A percentile compares a stretch with the other conserved stretches of the same genome.
These are phyloP conservation scores for Todiramphus chloris DNA, from an alignment of 2,113 vertebrate species.

Conservation along the genomic window DNA sequence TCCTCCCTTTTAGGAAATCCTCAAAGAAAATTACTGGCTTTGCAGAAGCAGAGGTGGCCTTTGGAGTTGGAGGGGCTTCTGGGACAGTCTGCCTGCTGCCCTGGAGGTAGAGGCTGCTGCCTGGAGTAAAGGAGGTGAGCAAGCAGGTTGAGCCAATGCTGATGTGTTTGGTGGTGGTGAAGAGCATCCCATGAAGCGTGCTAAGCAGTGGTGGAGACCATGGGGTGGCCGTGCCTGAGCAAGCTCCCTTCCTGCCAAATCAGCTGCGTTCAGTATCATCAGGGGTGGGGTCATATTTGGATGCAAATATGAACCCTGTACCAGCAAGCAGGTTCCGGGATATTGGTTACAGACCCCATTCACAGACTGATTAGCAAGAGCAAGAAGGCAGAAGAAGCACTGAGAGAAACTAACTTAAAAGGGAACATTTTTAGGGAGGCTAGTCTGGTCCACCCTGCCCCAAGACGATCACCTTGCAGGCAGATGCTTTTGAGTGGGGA, in stretches of 20 bases:
- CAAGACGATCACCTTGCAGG: neutral
- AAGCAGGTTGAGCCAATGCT: neutral
- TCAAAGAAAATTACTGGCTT: neutral
- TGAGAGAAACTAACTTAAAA: neutral
- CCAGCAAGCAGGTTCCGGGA: neutral
- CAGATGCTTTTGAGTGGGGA: neutral
- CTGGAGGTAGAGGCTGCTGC: neutral
- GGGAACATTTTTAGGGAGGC: neutral
- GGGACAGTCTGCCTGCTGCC: neutral
- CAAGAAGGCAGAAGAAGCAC: neutral
- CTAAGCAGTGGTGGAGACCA: neutral
- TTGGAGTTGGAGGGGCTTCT: neutral
- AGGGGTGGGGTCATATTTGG: neutral
- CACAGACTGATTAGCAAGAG: fast-evolving
- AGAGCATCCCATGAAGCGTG: neutral
- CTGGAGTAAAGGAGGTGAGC: neutral
- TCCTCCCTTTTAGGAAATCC: neutral
- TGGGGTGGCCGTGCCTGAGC: no score
- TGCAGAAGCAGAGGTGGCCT: neutral
- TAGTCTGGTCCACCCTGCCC: neutral
- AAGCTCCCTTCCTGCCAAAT: neutral
- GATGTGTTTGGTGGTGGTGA: neutral
- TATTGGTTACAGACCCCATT: neutral
- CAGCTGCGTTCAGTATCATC: neutral
- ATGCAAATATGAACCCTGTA: neutral